Base-by-base conservation (phyloP, 2,113 vertebrate genomes). In the Meleagris gallopavo region DNA sequence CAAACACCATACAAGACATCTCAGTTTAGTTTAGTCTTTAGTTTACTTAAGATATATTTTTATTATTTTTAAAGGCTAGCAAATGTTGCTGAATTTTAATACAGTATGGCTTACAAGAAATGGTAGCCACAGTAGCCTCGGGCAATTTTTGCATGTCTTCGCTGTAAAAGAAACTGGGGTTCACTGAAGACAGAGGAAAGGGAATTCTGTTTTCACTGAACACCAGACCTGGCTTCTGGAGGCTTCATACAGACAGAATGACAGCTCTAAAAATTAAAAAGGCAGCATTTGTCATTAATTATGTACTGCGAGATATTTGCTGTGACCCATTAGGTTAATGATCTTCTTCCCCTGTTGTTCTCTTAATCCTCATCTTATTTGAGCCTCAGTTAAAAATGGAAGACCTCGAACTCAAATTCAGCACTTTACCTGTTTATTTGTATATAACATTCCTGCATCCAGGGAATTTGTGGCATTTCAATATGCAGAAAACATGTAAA, bases 291-390 rank as follows among this genome's bases (percentile, higher is more conserved):
- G 78, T 70, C 67, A 55, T 69, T 66, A 88, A 50, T 70, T 43
- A 52, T 38, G 36, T 71, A 24, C 29, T 82, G n/a, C 3, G 0
- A 89, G 72, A 61, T 45, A 50, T 70, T 78, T 57, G 4, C 58
- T 87, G 54, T 83, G 55, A 62, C 30, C 66, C 1, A 3, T 76
- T 66, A 87, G n/a, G 45, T 83, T 70, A 91, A 79, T 3, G 21
- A 86, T 58, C 75, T 75, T 91, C 85, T 94, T 90, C 67, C n/a
- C 73, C 66, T 29, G 25, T 93, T 74, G 80, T 90, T 92, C 54
- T 86, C 32, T 75, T 73, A 91, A 87, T 88, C 48, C 60, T 79
- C 43, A 66, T 40, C 10, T 89, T 85, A 54, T 50, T 88, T 89
- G 36, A 62, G 60, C 14, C 58, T 52, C 43, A 85, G 62, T 76